A percentile compares a stretch with the other conserved stretches of the same genome.
These are phyloP conservation scores for Apis dorsata DNA, from an alignment of 1,140 invertebrate species.

Conservation along the genomic window DNA sequence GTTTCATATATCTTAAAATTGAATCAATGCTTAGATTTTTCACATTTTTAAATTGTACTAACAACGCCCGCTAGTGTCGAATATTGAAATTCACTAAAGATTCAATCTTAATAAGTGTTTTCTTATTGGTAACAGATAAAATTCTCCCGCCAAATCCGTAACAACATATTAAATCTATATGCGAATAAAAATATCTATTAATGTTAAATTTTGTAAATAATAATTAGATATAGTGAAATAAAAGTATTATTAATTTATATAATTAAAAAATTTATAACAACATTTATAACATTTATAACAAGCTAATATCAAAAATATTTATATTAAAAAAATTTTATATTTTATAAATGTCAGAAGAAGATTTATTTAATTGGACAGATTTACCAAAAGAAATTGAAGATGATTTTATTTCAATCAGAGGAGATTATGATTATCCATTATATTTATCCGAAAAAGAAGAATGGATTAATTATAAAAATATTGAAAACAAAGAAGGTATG, in stretches of 20 bases:
- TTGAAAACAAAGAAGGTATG: not conserved
- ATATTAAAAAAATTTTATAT: not conserved
- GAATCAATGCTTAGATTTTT: not conserved
- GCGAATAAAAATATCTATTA: not conserved
- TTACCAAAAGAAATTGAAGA: not conserved
- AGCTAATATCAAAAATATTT: not conserved
- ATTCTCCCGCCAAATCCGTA: not conserved
- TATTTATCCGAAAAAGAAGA: slow-evolving; percentile 17
- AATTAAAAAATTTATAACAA: too few relatives aligned
- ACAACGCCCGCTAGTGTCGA: slow-evolving; percentile 8
- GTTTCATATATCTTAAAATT: not conserved
- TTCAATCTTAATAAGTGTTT: too few relatives aligned
- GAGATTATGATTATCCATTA: slow-evolving; percentile 19
- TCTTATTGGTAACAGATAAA: not conserved
- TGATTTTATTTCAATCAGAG: slow-evolving; percentile 3
- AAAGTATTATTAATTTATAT: not conserved
- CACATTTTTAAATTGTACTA: slow-evolving; percentile 20
- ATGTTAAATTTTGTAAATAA: not conserved
- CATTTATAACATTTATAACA: not conserved
- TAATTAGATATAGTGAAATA: not conserved
- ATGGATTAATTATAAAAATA: slow-evolving; percentile 1
- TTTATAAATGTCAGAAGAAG: not conserved
- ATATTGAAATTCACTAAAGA: not conserved
- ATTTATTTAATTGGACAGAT: not conserved
- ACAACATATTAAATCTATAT: not conserved